Evolutionary conservation across 2,797 vertebrate species (phyloP).

Genomic region (Pangasius larnaudii): DNA sequence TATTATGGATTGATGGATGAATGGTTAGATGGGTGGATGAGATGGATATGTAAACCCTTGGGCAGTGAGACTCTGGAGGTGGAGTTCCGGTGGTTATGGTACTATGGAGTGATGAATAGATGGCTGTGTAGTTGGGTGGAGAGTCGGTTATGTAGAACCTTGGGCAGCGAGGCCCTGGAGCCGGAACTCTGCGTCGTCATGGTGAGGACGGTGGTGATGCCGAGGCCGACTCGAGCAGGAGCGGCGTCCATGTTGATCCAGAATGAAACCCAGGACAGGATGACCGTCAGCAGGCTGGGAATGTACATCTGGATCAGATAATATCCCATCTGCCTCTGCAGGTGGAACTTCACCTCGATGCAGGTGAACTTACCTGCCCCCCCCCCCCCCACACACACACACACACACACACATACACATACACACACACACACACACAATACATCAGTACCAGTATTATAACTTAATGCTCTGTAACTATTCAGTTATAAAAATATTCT

Average conservation of each 20-base stretch:
- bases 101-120: background rate
- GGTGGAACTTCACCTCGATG: slow-evolving; percentile 94
- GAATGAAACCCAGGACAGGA: slow-evolving; percentile 95
- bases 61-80: background rate
- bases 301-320: slow-evolving; percentile 99
- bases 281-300: slow-evolving; percentile 91
- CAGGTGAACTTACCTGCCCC: slow-evolving; percentile 94
- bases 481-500: background rate
- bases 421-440: no score
- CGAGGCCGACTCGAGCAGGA: slow-evolving; percentile 89
- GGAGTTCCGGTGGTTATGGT: background rate
- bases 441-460: background rate
- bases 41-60: background rate
- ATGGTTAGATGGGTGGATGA: background rate
- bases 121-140: background rate
- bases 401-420: background rate
- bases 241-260: slow-evolving; percentile 98
- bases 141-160: slow-evolving; percentile 73
- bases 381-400: background rate
- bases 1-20: background rate
- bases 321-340: slow-evolving; percentile 97
- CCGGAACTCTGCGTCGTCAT: slow-evolving; percentile 97
- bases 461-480: background rate
- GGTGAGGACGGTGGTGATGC: slow-evolving; percentile 95
- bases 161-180: slow-evolving; percentile 91